Base-by-base conservation (phyloP, 2,113 vertebrate species). In the Sceloporus tristichus region DNA sequence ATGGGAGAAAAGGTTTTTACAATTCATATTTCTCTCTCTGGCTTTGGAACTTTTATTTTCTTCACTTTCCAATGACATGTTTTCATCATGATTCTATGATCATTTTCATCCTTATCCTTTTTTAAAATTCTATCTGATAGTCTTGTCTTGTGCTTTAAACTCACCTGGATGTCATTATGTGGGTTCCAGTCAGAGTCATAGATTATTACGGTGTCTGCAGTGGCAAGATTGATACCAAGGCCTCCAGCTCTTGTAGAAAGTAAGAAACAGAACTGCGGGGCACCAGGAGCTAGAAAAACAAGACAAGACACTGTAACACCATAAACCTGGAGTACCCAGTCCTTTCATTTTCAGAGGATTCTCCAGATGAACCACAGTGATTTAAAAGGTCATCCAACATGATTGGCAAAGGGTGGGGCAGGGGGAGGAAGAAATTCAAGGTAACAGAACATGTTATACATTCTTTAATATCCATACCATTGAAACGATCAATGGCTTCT, bases 161-260 rank as follows among this genome's bases (percentile, higher is more conserved):
- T 95, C 95, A 99, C 98, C 98, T 99, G 99, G 87, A 99, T 99
- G 93, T 99, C 99, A 83, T 99, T 99, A 95, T 99, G 99, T 2
- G 99, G 99, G 92, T 99, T 99, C 99, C 99, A 99, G 95, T 99
- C 99, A 14, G 99, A 99, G 91, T 99, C 99, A 9, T 99, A 99
- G 91, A 99, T 99, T 90, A 99, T 97, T 90, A 99, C 99, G 10
- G 98, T 99, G 96, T 99, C 99, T 70, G 99, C 99, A 38, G 99
- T 99, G 76, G 99, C 99, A 80, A 99, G 96, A 93, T 99, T 99
- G 95, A 99, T 99, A 59, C 99, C 99, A 94, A 99, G 97, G 86
- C 99, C 99, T 10, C 99, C 99, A 83, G 99, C 99, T 96, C 99
- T 97, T 88, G 99, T 99, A 62, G 98, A 99, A 92, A 99, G 98